phyloP scores from a whole-genome alignment of 2,113 vertebrate genomes.

The Psilopogon haemacephalus region DNA sequence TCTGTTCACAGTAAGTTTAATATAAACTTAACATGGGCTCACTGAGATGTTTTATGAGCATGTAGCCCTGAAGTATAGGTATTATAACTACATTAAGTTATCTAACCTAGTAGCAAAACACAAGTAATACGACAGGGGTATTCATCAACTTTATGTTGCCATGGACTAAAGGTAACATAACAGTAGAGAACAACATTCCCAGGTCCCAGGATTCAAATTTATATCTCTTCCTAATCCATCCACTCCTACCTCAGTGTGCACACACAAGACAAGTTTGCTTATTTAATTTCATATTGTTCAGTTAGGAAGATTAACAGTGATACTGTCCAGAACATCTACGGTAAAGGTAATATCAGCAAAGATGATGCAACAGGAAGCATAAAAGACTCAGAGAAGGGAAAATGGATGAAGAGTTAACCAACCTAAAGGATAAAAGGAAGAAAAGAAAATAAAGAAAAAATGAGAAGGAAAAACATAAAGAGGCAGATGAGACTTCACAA shows the following conservation, averaged over 20 bases:
- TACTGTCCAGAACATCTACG: background rate
- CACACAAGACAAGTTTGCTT: background rate
- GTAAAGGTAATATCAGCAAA: background rate
- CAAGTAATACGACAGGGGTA: background rate
- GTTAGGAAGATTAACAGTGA: background rate
- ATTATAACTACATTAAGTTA: background rate
- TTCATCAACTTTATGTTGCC: background rate
- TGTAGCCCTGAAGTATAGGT: background rate
- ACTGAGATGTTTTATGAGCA: background rate
- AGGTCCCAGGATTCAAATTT: background rate
- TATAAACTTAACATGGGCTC: background rate
- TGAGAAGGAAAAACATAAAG: background rate
- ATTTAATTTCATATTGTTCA: background rate
- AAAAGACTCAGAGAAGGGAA: background rate
- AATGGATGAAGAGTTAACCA: background rate
- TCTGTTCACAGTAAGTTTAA: background rate
- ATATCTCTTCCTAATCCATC: background rate
- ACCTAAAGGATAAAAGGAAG: background rate
- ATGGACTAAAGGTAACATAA: background rate
- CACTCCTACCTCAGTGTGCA: background rate
- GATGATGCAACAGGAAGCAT: background rate
- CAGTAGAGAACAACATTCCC: background rate
- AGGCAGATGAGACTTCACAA: background rate
- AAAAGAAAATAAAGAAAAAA: background rate
- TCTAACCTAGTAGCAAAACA: background rate